Base-by-base conservation (phyloP, 2,888 invertebrate genomes). In the Tachystola acroxantha region DNA sequence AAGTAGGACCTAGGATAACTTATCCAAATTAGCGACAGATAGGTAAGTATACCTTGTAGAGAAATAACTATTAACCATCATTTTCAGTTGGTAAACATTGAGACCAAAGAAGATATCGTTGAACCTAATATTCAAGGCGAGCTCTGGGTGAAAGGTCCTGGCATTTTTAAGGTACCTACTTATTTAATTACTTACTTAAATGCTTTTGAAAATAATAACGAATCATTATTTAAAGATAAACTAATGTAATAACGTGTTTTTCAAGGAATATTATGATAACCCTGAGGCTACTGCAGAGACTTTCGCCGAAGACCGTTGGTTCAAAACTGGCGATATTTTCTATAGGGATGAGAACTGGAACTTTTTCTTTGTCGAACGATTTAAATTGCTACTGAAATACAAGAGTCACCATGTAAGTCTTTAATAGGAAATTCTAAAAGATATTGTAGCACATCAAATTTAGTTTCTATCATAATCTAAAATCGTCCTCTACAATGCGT, bases 341-440 rank as follows among this genome's bases (percentile, higher is more conserved):
- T 88, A 84, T 42, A 81, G 84, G 42, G 88, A 89, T 43, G 73
- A 81, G 10, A 65, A 81, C n/a, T 67, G 65, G 45, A 78, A 86
- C 44, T 82, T 77, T 39, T 88, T 63, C 55, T 74, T 82, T 24
- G 71, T 87, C 0, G 89, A 88, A 24, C 67, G 89, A 12, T 70
- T 85, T 3, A 89, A 89, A 45, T 69, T 86, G 43, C 58, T 89
- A 43, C 58, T 89, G 4, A 89, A 88, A 51, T 89, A 80, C 47
- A 77, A 58, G 43, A 76, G 64, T 26, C 67, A 80, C 65, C 88
- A 89, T 57, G 86, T 89, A 30, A 41, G 39, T 38, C 10, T 10
- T 24, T 31, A 19, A 19, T 19, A 19, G 14, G 9, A 11, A 11
- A 5, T 27, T 27, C 27, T 6, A 19, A n/a, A n/a, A n/a, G n/a